phyloP scores from a whole-genome alignment of 2,113 vertebrate genomes.

The Trochalopteron elliotii region DNA sequence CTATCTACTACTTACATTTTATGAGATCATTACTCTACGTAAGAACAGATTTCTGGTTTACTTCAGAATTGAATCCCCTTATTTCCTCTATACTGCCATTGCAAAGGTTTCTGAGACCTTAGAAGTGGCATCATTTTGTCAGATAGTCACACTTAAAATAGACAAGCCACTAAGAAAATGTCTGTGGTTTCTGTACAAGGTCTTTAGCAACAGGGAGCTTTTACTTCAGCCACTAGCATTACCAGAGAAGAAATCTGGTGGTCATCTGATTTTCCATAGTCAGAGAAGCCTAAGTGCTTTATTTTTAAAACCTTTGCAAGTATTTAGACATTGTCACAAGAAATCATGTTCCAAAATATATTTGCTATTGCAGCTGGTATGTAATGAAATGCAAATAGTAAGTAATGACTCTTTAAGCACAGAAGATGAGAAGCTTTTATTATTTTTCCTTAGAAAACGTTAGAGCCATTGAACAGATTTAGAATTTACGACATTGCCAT shows the following conservation, averaged over 20 bases:
- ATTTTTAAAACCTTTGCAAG: constrained; percentile 12
- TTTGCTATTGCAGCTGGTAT: constrained; percentile 8
- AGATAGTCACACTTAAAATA: neutral
- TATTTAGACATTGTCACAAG: constrained; percentile 9
- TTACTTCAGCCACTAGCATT: neutral
- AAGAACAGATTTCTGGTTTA: neutral
- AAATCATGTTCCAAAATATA: constrained; percentile 6
- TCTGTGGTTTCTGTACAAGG: neutral
- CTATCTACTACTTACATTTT: neutral
- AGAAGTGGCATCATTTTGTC: neutral
- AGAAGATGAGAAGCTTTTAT: neutral
- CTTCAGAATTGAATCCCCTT: neutral
- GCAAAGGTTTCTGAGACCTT: neutral
- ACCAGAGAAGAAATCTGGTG: neutral
- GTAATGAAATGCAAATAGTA: constrained; percentile 14
- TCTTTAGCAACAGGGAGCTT: neutral
- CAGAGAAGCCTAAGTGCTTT: neutral
- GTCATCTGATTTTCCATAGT: constrained; percentile 9
- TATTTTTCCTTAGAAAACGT: constrained; percentile 23
- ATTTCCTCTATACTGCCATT: neutral
- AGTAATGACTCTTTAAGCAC: neutral
- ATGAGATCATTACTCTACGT: neutral
- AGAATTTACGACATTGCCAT: neutral
- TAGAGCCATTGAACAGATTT: neutral
- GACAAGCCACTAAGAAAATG: neutral